Conservation (phyloP, 2,888 invertebrate genomes). For the Lasioglossum morio region DNA sequence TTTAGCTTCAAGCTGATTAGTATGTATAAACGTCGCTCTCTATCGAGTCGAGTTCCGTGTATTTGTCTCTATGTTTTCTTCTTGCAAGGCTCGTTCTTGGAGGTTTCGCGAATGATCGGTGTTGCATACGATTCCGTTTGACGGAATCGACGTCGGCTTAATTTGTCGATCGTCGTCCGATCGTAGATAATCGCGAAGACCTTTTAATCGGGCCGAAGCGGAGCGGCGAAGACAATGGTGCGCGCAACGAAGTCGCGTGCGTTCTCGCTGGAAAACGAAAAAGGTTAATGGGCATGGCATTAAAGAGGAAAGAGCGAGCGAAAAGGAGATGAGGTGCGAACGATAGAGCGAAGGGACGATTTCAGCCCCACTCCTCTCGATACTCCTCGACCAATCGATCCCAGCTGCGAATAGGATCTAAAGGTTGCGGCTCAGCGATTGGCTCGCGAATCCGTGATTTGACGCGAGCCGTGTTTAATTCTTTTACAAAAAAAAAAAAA, state of each 20-base stretch:
- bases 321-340: constrained; percentile 56
- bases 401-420: constrained; percentile 34
- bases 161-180: neutral
- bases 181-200: constrained; percentile 18
- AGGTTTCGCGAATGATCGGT: neutral
- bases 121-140: neutral
- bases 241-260: constrained; percentile 35
- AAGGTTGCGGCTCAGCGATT: constrained; percentile 30
- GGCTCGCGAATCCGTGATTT: constrained; percentile 6
- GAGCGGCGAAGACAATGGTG: constrained; percentile 33
- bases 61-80: neutral
- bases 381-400: constrained; percentile 43
- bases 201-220: constrained; percentile 29
- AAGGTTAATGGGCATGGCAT: constrained; percentile 47
- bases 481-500: neutral
- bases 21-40: too few species aligned
- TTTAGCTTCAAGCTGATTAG: too few species aligned
- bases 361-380: constrained; percentile 29
- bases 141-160: neutral
- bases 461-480: neutral
- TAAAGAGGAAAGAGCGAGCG: constrained; percentile 40
- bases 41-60: too few species aligned
- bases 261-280: constrained; percentile 30
- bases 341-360: constrained; percentile 52
- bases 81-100: too few species aligned